A percentile compares a stretch with the other conserved stretches of the same genome.
Conservation (phyloP, 2,113 vertebrate genomes). For the Pterocles gutturalis region DNA sequence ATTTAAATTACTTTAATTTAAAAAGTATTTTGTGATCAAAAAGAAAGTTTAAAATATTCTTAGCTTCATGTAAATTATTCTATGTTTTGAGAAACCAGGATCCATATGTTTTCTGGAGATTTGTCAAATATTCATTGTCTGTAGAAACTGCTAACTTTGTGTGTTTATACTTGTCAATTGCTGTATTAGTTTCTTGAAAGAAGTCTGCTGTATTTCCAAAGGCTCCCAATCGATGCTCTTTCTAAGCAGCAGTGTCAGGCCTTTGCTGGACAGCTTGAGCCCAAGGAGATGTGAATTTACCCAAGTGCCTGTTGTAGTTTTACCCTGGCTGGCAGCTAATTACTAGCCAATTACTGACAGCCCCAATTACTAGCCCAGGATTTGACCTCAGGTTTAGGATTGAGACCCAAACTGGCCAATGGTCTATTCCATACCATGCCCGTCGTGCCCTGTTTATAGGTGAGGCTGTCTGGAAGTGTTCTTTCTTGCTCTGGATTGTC, state of each 20-base stretch:
- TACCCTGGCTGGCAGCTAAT: no score
- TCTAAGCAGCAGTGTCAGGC: neutral
- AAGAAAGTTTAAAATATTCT: neutral
- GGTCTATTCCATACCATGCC: no score
- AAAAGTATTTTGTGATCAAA: neutral
- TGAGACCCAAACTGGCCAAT: no score
- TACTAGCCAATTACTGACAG: no score
- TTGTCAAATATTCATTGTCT: neutral
- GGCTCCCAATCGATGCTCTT: neutral
- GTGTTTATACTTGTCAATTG: neutral
- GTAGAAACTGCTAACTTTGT: neutral
- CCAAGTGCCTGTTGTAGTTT: accelerated
- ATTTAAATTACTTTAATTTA: neutral
- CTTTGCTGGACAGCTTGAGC: neutral
- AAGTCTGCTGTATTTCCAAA: neutral
- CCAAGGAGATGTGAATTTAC: neutral
- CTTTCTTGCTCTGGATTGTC: no score
- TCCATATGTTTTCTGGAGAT: neutral
- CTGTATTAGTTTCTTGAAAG: neutral
- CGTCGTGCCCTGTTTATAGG: no score
- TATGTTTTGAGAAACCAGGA: neutral
- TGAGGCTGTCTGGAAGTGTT: no score
- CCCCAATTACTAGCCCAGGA: no score
- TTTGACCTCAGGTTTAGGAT: no score
- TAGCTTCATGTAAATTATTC: neutral